Conservation (phyloP, 2,888 invertebrate genomes). For the Polydrusus pterygomalis region DNA sequence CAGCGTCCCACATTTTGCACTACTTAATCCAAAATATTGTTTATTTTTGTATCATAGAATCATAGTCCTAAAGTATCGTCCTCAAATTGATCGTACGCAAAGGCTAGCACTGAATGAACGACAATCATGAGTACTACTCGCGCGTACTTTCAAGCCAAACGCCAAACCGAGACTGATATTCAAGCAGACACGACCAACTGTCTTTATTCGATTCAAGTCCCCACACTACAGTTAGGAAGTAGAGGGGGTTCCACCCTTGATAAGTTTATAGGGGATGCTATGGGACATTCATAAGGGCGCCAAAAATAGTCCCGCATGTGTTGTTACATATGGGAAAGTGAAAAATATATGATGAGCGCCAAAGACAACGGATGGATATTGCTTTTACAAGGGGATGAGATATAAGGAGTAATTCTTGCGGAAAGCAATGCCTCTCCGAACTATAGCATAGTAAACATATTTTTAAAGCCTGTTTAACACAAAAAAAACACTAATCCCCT, state of each 20-base stretch:
- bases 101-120: slow-evolving; percentile 33
- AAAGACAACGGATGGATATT: slow-evolving; percentile 1
- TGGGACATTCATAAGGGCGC: slow-evolving; percentile 48
- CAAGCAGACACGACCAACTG: slow-evolving; percentile 46
- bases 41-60: slow-evolving; percentile 32
- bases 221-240: slow-evolving; percentile 54
- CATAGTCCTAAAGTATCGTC: slow-evolving; percentile 41
- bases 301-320: slow-evolving; percentile 43
- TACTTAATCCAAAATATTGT: slow-evolving; percentile 49
- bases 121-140: slow-evolving; percentile 36
- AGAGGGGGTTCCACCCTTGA: slow-evolving; percentile 60
- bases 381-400: slow-evolving; percentile 10
- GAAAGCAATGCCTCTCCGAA: neutral
- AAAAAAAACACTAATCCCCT: too few relatives aligned
- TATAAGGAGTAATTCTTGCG: neutral
- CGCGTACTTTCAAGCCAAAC: slow-evolving; percentile 18
- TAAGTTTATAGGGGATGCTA: slow-evolving; percentile 56
- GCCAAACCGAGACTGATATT: slow-evolving; percentile 38
- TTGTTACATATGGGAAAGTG: slow-evolving; percentile 48
- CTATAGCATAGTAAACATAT: too few relatives aligned
- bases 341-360: slow-evolving; percentile 26
- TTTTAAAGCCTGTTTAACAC: too few relatives aligned
- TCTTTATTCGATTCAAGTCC: slow-evolving; percentile 51
- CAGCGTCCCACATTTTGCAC: slow-evolving; percentile 68
- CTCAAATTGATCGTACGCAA: slow-evolving; percentile 15